These are phyloP conservation scores for Ophion costatus DNA, from an alignment of 2,888 invertebrate genomes.

Conservation along the genomic window DNA sequence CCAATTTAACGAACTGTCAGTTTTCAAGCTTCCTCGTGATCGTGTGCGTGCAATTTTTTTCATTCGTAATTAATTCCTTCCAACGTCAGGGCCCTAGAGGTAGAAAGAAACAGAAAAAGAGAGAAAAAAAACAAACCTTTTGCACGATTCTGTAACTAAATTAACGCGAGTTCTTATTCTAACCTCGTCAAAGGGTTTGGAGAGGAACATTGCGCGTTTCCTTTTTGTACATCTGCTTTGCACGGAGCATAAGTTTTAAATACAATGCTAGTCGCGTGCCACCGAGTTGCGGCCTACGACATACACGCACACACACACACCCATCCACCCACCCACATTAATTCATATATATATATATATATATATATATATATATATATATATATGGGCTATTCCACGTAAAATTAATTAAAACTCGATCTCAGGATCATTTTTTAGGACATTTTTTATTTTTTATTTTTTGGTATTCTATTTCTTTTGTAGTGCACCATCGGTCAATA, in stretches of 20 bases:
- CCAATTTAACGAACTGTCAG: too few species aligned
- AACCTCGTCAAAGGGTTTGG: conserved; percentile 50
- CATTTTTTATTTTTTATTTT: not conserved
- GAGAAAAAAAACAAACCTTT: not conserved
- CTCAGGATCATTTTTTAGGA: not conserved
- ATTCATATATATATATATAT: too few species aligned
- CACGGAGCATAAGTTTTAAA: conserved; percentile 73
- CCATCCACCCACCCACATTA: not conserved
- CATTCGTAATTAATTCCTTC: too few species aligned
- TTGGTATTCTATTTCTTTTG: too few species aligned
- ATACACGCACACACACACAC: conserved; percentile 69
- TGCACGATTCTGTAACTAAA: conserved; percentile 1
- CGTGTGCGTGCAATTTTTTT: too few species aligned
- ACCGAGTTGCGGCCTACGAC: conserved; percentile 64
- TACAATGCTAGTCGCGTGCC: conserved; percentile 81
- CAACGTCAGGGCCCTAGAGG: too few species aligned
- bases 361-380: not conserved
- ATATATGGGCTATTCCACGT: not conserved
- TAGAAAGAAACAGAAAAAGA: too few species aligned
- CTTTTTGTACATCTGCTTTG: conserved; percentile 76
- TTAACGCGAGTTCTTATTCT: conserved; percentile 49
- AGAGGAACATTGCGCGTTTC: conserved; percentile 35
- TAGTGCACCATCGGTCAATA: too few species aligned
- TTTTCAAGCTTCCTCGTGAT: too few species aligned
- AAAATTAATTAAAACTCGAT: not conserved